Percentiles rank a stretch among this genome's conserved stretches.
Conservation (phyloP, 2,888 invertebrate genomes). For the Agonopterix subpropinquella region DNA sequence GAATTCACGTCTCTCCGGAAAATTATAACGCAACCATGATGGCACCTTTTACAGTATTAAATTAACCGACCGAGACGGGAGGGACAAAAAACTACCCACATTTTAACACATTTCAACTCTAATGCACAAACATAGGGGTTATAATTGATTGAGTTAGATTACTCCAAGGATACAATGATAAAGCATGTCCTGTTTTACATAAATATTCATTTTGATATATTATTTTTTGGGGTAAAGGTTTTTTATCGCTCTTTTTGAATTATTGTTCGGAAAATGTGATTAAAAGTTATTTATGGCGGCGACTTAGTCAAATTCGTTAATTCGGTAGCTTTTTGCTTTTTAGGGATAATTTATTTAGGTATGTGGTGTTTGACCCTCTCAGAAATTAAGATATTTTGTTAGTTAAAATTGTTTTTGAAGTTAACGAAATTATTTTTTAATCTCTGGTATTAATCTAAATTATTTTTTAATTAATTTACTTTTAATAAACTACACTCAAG, state of each 20-base stretch:
- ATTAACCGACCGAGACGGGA: constrained; percentile 15
- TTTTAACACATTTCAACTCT: background rate
- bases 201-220: constrained; percentile 22
- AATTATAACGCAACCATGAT: constrained; percentile 28
- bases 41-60: constrained; percentile 14
- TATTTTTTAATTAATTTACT: no score
- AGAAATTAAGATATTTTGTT: background rate
- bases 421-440: no score
- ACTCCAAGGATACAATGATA: constrained; percentile 14
- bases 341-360: background rate
- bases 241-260: constrained; percentile 17
- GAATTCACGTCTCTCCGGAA: constrained; percentile 29
- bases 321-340: constrained; percentile 5
- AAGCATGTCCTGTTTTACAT: constrained; percentile 19
- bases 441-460: no score
- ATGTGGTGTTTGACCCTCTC: no score
- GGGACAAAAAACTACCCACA: background rate
- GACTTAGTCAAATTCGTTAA: constrained; percentile 6
- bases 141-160: constrained; percentile 1
- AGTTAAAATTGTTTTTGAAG: no score
- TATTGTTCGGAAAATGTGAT: constrained; percentile 17
- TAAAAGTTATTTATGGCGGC: constrained; percentile 15
- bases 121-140: background rate
- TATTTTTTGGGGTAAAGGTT: constrained; percentile 19
- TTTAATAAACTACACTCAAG: no score